Conservation (phyloP, 2,113 vertebrate species). For the Mesitornis unicolor region DNA sequence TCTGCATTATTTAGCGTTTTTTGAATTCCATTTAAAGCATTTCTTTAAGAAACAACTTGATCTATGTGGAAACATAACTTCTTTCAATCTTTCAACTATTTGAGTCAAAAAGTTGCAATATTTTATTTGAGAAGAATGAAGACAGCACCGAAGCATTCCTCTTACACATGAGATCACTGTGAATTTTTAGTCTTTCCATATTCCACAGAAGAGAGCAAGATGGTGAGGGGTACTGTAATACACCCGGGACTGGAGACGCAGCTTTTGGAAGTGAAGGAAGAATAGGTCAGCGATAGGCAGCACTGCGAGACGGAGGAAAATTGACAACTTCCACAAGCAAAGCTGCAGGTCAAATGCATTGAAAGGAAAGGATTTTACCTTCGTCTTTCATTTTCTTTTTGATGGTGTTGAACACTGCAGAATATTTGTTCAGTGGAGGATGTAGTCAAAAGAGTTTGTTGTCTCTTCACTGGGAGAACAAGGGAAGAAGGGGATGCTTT, state of each 20-base stretch:
- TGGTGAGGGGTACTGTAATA: neutral
- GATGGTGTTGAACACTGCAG: neutral
- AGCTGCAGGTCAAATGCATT: neutral
- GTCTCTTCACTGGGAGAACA: neutral
- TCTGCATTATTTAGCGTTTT: neutral
- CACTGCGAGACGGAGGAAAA: conserved; percentile 1
- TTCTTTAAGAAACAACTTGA: neutral
- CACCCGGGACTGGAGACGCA: neutral
- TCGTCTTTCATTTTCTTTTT: conserved; percentile 19
- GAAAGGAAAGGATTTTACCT: conserved; percentile 29
- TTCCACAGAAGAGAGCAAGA: conserved; percentile 4
- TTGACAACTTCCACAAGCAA: conserved; percentile 27
- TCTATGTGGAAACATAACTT: neutral
- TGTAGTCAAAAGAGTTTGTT: conserved; percentile 14
- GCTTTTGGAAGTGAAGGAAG: neutral
- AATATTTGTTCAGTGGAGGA: neutral
- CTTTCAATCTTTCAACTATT: neutral
- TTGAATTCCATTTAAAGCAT: neutral
- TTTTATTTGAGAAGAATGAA: neutral
- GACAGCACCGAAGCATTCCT: neutral
- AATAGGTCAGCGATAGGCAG: conserved; percentile 37
- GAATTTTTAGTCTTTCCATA: conserved; percentile 11
- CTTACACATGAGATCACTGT: neutral
- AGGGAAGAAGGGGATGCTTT: neutral
- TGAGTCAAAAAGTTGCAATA: neutral